Percentiles rank a stretch among this genome's conserved stretches.
Conservation (phyloP, 2,113 vertebrate genomes). For the Numenius arquata region DNA sequence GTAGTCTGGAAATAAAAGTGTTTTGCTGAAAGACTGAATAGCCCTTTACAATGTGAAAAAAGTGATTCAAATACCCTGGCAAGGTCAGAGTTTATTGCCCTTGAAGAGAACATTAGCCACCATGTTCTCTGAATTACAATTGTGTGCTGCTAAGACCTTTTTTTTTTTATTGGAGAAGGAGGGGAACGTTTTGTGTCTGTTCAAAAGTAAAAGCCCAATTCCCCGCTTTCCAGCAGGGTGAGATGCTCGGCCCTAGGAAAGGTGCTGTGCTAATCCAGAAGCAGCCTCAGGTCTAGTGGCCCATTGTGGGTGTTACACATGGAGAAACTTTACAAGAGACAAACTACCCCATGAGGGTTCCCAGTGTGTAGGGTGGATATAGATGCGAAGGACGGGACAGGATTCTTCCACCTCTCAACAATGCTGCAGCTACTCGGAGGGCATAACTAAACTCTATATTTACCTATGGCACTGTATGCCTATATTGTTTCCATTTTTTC, state of each 20-base stretch:
- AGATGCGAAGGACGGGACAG: neutral
- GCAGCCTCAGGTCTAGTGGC: neutral
- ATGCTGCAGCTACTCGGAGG: neutral
- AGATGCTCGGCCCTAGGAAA: neutral
- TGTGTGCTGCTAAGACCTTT: neutral
- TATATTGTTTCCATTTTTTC: neutral
- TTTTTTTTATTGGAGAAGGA: neutral
- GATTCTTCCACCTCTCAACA: neutral
- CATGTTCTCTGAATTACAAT: neutral
- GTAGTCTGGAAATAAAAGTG: neutral
- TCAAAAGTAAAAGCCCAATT: neutral
- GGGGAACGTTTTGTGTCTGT: neutral
- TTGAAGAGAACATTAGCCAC: conserved; percentile 2
- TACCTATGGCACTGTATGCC: neutral
- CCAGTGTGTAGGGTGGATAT: neutral
- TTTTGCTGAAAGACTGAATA: conserved; percentile 8
- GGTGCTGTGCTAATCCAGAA: neutral
- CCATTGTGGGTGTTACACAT: neutral
- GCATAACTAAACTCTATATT: neutral
- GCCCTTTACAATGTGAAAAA: neutral
- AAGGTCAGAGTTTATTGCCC: conserved; percentile 27
- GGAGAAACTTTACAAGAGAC: neutral
- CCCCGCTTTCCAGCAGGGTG: neutral
- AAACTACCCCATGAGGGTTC: neutral
- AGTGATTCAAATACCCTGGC: neutral